Evolutionary conservation across 2,888 invertebrate genomes (phyloP), one percentile per base, ranked within the genome.

Genomic region (Mylabris sibirica): DNA sequence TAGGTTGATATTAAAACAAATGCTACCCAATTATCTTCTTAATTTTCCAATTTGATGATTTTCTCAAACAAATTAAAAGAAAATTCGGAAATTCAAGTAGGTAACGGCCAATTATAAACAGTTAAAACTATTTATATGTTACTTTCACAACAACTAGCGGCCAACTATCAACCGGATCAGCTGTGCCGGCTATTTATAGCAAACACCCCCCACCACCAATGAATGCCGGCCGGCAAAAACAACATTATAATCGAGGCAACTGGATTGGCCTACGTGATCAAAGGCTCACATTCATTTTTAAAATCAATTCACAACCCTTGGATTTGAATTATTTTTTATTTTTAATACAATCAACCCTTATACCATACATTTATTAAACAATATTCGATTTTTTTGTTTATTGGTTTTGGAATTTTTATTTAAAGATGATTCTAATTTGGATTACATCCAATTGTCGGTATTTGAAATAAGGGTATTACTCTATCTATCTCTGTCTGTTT

Each of bases 161-260:
- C 17, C 72, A 73, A 78, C 78, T 78, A 76, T 75, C 73, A 73
- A 63, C 41, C 65, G 68, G 67, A 79, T 79, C 79, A 78, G 79
- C 83, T 81, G 76, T 75, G 76, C 71, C 69, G 81, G 82, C 5
- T 78, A 76, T 84, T 86, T 88, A 85, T 88, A 88, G 86, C 86
- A 86, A 85, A 81, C 75, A 78, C 78, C 79, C 84, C 79, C 77
- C 79, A 77, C 65, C 64, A 22, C 49, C 63, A n/a, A n/a, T 26
- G n/a, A n/a, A 61, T 49, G 44, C 63, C 70, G 67, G 72, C 74
- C 82, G 84, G 78, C 80, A 44, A 83, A 83, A 84, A 72, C 83
- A 60, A 68, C 26, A 26, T n/a, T 63, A 68, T 68, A 83, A 78
- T 83, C 83, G 85, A 77, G 85, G 44, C 44, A 44, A 80, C 72